These are phyloP conservation scores for Gymnoscopelus microlampas DNA, from an alignment of 2,797 vertebrate species.

Conservation along the genomic window DNA sequence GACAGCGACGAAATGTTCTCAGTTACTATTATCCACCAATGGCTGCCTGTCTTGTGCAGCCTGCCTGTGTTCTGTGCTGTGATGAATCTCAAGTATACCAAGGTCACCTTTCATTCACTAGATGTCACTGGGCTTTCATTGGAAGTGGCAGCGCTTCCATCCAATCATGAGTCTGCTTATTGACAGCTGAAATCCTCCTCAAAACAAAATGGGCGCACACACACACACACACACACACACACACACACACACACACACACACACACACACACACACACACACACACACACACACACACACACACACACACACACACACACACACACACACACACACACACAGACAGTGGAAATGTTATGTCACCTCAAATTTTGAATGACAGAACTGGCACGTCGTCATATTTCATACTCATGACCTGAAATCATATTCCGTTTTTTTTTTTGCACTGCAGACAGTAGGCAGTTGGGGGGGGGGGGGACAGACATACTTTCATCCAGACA, in stretches of 20 bases:
- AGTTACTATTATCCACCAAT: no score
- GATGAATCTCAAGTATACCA: slow-evolving; percentile 89
- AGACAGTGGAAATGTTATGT: slow-evolving; percentile 60
- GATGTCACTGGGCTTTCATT: slow-evolving; percentile 83
- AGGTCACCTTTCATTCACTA: slow-evolving; percentile 85
- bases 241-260: not conserved
- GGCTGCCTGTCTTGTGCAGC: slow-evolving; percentile 65
- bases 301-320: slow-evolving; percentile 1
- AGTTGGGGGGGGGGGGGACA: slow-evolving; percentile 40
- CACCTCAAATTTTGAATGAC: slow-evolving; percentile 65
- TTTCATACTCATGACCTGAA: slow-evolving; percentile 61
- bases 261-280: not conserved
- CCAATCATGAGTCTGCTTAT: slow-evolving; percentile 82
- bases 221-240: slow-evolving; percentile 4
- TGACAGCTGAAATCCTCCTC: slow-evolving; percentile 77
- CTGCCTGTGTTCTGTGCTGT: slow-evolving; percentile 68
- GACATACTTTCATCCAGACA: not conserved
- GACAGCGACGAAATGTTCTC: no score
- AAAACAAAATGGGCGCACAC: slow-evolving; percentile 63
- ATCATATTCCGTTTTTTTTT: slow-evolving; percentile 66
- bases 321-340: slow-evolving; percentile 19
- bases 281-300: slow-evolving; percentile 6
- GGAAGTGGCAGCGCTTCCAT: slow-evolving; percentile 84
- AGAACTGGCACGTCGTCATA: slow-evolving; percentile 65
- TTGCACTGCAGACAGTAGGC: no score